Percentiles rank a stretch among this genome's conserved stretches.
These are phyloP conservation scores for Xylocopa sonorina DNA, from an alignment of 1,140 invertebrate genomes.

Conservation along the genomic window DNA sequence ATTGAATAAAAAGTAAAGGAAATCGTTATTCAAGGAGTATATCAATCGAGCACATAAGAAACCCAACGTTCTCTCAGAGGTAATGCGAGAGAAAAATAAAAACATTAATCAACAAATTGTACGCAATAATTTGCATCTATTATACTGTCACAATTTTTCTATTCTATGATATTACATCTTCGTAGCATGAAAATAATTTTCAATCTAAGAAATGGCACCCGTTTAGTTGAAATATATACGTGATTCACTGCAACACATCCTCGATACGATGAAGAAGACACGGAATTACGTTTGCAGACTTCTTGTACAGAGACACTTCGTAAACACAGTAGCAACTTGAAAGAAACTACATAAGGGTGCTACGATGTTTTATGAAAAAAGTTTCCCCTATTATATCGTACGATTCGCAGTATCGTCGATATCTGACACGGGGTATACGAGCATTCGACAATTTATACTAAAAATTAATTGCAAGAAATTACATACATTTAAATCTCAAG, in stretches of 20 bases:
- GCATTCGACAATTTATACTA: too few relatives aligned
- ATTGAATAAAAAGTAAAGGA: constrained; percentile 2
- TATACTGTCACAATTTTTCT: too few relatives aligned
- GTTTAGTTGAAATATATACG: too few relatives aligned
- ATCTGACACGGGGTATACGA: too few relatives aligned
- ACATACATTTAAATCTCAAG: too few relatives aligned
- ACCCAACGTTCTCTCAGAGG: background rate
- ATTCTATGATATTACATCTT: too few relatives aligned
- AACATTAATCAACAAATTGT: too few relatives aligned
- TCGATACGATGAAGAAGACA: background rate
- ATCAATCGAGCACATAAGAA: background rate
- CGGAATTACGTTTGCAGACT: constrained; percentile 23
- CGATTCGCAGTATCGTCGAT: background rate
- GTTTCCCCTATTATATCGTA: constrained; percentile 8
- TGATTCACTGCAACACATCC: background rate
- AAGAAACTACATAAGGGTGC: background rate
- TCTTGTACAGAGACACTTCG: constrained; percentile 4
- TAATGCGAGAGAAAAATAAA: background rate
- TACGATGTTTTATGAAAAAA: constrained; percentile 38
- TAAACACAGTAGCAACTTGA: constrained; percentile 18
- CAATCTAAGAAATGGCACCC: too few relatives aligned
- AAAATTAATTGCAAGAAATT: too few relatives aligned
- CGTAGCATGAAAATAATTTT: too few relatives aligned
- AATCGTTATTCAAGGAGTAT: constrained; percentile 13
- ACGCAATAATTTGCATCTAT: too few relatives aligned